Evolutionary conservation across 2,888 invertebrate species (phyloP).

Genomic region (Synergus gifuensis): DNA sequence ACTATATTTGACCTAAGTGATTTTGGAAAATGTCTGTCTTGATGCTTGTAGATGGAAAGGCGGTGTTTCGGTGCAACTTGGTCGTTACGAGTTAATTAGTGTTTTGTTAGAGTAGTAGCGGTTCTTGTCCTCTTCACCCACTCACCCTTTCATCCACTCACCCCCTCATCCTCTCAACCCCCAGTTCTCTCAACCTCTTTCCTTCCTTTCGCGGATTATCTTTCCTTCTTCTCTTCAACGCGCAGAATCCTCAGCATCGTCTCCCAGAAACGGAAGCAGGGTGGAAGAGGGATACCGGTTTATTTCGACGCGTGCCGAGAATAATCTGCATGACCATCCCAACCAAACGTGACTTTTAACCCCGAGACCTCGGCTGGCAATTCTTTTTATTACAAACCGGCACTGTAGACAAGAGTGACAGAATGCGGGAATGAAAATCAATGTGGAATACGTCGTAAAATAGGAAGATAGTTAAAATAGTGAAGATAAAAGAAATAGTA

Average conservation of each 20-base stretch:
- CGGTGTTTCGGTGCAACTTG: background rate
- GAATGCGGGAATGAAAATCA: background rate
- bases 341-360: conserved; percentile 32
- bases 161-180: background rate
- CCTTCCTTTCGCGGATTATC: conserved; percentile 4
- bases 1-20: background rate
- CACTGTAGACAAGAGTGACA: conserved; percentile 27
- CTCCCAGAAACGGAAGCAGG: background rate
- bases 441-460: background rate
- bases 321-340: conserved; percentile 25
- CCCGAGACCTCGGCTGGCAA: conserved; percentile 3
- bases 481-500: background rate
- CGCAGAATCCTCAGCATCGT: conserved; percentile 29
- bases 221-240: conserved; percentile 28
- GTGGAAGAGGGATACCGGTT: background rate
- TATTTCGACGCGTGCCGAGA: conserved; percentile 37
- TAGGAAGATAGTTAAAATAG: background rate
- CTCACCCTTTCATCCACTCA: background rate
- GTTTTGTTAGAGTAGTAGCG: conserved; percentile 47
- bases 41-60: background rate
- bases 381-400: conserved; percentile 19
- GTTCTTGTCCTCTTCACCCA: conserved; percentile 29
- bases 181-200: conserved; percentile 33
- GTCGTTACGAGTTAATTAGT: conserved; percentile 57
- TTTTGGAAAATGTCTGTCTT: background rate